Percentiles rank a stretch among this genome's conserved stretches.
These are phyloP conservation scores for Caloenas nicobarica DNA, from an alignment of 2,113 vertebrate genomes.

Conservation along the genomic window DNA sequence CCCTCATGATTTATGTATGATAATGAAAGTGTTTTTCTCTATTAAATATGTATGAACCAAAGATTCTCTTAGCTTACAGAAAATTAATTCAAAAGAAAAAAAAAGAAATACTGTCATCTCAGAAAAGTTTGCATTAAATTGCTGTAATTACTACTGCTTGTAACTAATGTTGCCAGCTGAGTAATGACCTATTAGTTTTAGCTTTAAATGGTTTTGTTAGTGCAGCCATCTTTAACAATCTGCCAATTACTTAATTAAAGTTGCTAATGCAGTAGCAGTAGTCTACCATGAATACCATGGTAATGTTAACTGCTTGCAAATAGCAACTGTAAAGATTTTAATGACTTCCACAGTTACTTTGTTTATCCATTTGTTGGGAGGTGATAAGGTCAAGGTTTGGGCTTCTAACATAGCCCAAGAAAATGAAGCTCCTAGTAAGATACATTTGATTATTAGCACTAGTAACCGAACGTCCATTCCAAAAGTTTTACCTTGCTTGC, in stretches of 20 bases:
- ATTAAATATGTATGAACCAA: background rate
- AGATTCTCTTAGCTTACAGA: background rate
- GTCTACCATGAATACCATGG: background rate
- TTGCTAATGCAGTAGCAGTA: background rate
- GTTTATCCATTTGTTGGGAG: background rate
- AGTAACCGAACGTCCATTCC: background rate
- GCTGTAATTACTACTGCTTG: background rate
- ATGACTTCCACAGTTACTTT: background rate
- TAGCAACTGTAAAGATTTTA: background rate
- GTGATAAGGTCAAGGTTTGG: background rate
- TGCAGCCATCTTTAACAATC: background rate
- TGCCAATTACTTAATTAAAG: background rate
- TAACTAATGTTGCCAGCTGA: background rate
- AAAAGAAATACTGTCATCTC: background rate
- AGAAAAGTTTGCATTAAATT: background rate
- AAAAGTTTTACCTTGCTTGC: constrained; percentile 88
- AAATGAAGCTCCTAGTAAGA: background rate
- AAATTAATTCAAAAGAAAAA: background rate
- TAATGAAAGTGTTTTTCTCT: constrained; percentile 5
- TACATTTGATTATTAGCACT: background rate
- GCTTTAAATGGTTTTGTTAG: background rate
- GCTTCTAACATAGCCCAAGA: background rate
- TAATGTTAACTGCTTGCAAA: background rate
- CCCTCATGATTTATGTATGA: constrained; percentile 12
- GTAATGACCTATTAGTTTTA: background rate